These are phyloP conservation scores for Meghimatium bilineatum DNA, from an alignment of 2,888 invertebrate genomes.

Conservation along the genomic window DNA sequence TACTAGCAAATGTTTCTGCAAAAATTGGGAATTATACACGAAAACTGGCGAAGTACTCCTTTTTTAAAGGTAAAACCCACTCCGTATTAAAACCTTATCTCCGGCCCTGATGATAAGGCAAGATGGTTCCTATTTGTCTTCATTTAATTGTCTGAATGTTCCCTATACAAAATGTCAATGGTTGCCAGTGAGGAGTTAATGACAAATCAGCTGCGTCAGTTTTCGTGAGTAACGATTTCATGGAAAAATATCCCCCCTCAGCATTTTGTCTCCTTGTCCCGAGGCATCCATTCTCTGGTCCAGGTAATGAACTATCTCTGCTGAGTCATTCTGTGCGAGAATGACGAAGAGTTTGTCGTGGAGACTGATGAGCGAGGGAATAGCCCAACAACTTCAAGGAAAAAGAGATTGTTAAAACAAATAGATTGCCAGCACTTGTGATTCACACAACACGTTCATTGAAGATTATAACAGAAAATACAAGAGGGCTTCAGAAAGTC, in stretches of 20 bases:
- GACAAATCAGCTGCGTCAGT: not conserved
- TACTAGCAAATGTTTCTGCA: too few relatives aligned
- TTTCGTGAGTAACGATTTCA: constrained; percentile 2
- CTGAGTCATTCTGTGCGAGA: constrained; percentile 26
- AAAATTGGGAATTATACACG: too few relatives aligned
- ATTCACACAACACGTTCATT: not conserved
- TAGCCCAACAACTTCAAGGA: not conserved
- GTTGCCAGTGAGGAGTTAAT: not conserved
- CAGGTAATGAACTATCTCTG: constrained; percentile 28
- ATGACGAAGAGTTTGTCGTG: not conserved
- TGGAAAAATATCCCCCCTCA: not conserved
- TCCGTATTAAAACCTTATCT: too few relatives aligned
- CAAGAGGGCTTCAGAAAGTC: too few relatives aligned
- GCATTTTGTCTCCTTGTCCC: not conserved
- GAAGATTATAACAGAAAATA: too few relatives aligned
- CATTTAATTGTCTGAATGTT: too few relatives aligned
- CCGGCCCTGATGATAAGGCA: too few relatives aligned
- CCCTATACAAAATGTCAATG: not conserved
- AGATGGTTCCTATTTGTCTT: too few relatives aligned
- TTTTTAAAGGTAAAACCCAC: too few relatives aligned
- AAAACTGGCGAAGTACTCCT: too few relatives aligned
- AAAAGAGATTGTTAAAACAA: not conserved
- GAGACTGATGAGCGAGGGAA: not conserved
- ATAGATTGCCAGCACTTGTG: not conserved
- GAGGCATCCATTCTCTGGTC: not conserved